Evolutionary conservation across 2,113 vertebrate genomes (phyloP).

Genomic region (Sinocyclocheilus maitianheensis): DNA sequence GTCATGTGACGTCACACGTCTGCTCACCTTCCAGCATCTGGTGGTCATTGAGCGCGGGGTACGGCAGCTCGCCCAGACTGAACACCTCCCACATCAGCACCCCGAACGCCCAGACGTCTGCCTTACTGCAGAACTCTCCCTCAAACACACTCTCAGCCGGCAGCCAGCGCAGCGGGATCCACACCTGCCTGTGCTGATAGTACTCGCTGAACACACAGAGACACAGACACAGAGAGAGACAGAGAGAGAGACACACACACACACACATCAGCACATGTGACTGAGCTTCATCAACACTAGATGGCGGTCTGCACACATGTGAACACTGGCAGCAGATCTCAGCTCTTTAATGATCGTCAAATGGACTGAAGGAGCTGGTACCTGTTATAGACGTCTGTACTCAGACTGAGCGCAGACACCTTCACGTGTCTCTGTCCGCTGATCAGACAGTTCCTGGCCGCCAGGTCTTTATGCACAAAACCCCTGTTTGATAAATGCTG

Average conservation of each 20-base stretch:
- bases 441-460: slow-evolving; percentile 93
- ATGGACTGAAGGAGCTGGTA: slow-evolving; percentile 56
- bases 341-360: neutral
- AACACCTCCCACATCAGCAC: slow-evolving; percentile 99
- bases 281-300: neutral
- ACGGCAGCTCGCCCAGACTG: slow-evolving; percentile 89
- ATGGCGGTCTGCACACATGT: neutral
- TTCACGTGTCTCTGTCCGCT: slow-evolving; percentile 91
- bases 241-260: no score
- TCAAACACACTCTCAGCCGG: slow-evolving; percentile 90
- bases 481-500: slow-evolving; percentile 92
- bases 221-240: no score
- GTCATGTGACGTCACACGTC: neutral
- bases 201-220: slow-evolving; percentile 82
- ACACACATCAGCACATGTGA: neutral
- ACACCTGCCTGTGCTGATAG: slow-evolving; percentile 93
- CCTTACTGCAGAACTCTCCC: slow-evolving; percentile 94
- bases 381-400: slow-evolving; percentile 98
- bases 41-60: slow-evolving; percentile 82
- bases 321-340: no score
- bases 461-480: slow-evolving; percentile 95
- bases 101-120: slow-evolving; percentile 94
- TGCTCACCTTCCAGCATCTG: slow-evolving; percentile 89
- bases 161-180: slow-evolving; percentile 97
- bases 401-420: slow-evolving; percentile 90